Evolutionary conservation across 2,888 invertebrate genomes (phyloP).

Genomic region (Trichogramma dendrolimi): DNA sequence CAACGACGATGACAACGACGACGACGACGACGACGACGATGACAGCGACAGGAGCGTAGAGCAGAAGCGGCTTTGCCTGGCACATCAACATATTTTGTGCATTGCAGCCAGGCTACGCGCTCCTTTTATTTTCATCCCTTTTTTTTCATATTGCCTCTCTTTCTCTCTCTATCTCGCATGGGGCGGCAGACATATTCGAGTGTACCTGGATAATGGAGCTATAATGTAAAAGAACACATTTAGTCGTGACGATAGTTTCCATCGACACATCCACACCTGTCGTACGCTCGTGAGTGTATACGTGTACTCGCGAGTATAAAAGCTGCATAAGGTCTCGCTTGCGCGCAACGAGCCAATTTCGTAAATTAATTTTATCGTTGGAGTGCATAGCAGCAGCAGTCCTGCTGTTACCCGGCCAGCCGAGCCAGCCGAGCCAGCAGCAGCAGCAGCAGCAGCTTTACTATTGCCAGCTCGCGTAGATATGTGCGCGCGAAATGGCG

Average conservation of each 20-base stretch:
- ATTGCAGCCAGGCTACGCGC: too few species aligned
- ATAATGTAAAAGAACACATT: conserved; percentile 25
- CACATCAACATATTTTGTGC: too few species aligned
- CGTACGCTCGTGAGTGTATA: neutral
- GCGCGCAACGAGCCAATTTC: conserved; percentile 20
- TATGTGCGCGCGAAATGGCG: neutral
- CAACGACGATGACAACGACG: too few species aligned
- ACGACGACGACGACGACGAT: too few species aligned
- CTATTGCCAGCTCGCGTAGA: neutral
- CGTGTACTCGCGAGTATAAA: neutral
- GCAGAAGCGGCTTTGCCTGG: too few species aligned
- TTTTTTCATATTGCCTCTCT: too few species aligned
- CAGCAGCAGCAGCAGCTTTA: too few species aligned
- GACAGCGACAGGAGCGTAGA: too few species aligned
- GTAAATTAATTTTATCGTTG: conserved; percentile 31
- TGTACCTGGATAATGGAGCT: conserved; percentile 19
- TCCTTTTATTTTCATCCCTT: too few species aligned
- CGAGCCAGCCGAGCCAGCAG: too few species aligned
- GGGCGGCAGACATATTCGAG: too few species aligned
- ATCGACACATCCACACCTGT: neutral
- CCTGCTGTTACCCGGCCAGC: neutral
- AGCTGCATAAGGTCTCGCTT: conserved; percentile 6
- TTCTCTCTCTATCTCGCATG: too few species aligned
- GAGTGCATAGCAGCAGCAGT: conserved; percentile 7
- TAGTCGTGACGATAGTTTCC: conserved; percentile 16